Percentiles rank a stretch among this genome's conserved stretches.
Conservation (phyloP, 2,797 vertebrate genomes). For the Acipenser transmontanus region DNA sequence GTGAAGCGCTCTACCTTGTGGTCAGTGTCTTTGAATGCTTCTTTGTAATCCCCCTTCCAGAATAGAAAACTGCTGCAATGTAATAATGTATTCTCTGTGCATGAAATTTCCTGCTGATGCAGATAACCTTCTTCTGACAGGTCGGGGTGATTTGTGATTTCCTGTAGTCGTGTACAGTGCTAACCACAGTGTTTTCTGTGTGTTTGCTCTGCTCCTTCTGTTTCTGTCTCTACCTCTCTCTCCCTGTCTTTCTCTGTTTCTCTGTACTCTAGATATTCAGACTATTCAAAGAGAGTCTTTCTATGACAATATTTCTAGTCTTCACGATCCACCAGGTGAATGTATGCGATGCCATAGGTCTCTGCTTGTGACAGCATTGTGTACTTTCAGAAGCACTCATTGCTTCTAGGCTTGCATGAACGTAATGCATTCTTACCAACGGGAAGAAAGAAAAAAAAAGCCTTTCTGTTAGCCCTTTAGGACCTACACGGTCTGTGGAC, state of each 20-base stretch:
- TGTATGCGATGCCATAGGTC: conserved; percentile 62
- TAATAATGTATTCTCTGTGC: conserved; percentile 9
- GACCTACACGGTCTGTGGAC: too few species aligned
- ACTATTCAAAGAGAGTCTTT: conserved; percentile 97
- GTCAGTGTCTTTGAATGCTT: too few species aligned
- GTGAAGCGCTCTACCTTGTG: too few species aligned
- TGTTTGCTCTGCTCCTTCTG: conserved; percentile 61
- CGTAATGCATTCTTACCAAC: conserved; percentile 34
- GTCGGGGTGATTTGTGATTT: conserved; percentile 11
- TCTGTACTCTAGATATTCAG: conserved; percentile 87
- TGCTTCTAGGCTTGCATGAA: conserved; percentile 81
- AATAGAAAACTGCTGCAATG: conserved; percentile 1
- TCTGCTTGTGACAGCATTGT: conserved; percentile 50
- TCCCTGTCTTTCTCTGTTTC: conserved; percentile 48
- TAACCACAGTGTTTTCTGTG: conserved; percentile 36
- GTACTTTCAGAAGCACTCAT: conserved; percentile 56
- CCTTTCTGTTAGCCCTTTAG: too few species aligned
- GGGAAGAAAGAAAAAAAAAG: conserved; percentile 18
- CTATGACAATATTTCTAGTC: conserved; percentile 96
- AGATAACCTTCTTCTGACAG: conserved; percentile 6
- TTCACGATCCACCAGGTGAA: conserved; percentile 93
- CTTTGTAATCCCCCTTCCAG: background rate
- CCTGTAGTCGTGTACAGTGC: conserved; percentile 16
- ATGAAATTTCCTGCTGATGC: conserved; percentile 7
- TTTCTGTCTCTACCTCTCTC: conserved; percentile 32